Evolutionary conservation across 2,113 vertebrate species (phyloP).

Genomic region (Syngnathus floridae): DNA sequence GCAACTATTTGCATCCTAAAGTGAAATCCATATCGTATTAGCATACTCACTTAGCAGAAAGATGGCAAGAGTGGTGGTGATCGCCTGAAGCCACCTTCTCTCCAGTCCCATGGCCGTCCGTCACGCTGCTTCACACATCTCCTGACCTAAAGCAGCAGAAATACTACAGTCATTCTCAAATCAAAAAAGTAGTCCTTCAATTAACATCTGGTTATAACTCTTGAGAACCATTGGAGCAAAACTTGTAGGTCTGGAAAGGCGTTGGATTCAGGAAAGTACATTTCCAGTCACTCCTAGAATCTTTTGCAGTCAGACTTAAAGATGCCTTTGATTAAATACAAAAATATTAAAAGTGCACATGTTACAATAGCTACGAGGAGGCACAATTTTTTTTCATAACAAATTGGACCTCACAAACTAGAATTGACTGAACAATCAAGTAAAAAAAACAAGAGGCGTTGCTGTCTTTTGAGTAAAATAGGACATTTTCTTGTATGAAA

Average conservation of each 20-base stretch:
- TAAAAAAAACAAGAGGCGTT: slow-evolving; percentile 14
- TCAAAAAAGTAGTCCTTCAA: not conserved
- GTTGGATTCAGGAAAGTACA: slow-evolving; percentile 43
- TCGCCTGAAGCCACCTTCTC: slow-evolving; percentile 66
- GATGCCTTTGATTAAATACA: not conserved
- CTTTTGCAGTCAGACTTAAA: not conserved
- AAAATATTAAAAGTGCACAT: not conserved
- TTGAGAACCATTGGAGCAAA: slow-evolving; percentile 34
- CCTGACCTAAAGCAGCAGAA: slow-evolving; percentile 47
- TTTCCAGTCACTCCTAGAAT: slow-evolving; percentile 1
- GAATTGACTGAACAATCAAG: slow-evolving; percentile 12
- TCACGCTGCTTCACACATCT: slow-evolving; percentile 69
- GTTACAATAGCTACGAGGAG: not conserved
- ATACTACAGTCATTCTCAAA: slow-evolving; percentile 18
- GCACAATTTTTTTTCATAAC: slow-evolving; percentile 1
- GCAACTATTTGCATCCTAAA: not conserved
- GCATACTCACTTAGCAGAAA: slow-evolving; percentile 68
- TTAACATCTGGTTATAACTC: slow-evolving; percentile 39
- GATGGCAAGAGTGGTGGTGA: slow-evolving; percentile 59
- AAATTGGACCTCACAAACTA: slow-evolving; percentile 19
- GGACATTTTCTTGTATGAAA: slow-evolving; percentile 39
- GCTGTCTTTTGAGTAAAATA: slow-evolving; percentile 45
- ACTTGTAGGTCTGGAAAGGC: slow-evolving; percentile 32
- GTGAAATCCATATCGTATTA: slow-evolving; percentile 22
- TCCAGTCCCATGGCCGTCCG: slow-evolving; percentile 71